A percentile compares a stretch with the other conserved stretches of the same genome.
phyloP scores from a whole-genome alignment of 2,113 vertebrate species.

The Odocoileus hemionus region DNA sequence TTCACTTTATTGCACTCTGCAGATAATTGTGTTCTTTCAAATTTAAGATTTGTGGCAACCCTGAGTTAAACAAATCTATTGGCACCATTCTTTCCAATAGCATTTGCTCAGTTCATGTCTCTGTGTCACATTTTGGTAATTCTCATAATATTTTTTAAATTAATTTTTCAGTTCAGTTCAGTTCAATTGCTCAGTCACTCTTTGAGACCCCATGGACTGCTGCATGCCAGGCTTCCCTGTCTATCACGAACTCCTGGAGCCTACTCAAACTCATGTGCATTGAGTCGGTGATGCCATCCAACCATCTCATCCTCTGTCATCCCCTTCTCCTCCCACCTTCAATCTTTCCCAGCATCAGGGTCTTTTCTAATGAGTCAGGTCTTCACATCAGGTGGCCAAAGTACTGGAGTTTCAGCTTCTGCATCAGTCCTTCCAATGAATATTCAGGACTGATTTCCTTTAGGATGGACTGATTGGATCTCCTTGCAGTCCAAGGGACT shows the following conservation, averaged over 20 bases:
- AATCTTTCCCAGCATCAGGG: background rate
- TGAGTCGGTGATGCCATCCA: background rate
- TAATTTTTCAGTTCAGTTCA: background rate
- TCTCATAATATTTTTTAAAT: background rate
- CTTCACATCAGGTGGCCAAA: background rate
- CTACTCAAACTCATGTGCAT: background rate
- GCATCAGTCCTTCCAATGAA: background rate
- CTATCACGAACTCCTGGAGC: background rate
- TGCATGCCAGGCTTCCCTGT: background rate
- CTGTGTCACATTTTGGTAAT: background rate
- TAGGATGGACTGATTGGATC: background rate
- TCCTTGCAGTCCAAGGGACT: background rate
- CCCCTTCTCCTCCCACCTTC: background rate
- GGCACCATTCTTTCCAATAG: background rate
- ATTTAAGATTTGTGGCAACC: background rate
- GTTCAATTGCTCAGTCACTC: background rate
- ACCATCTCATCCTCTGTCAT: background rate
- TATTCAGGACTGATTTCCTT: background rate
- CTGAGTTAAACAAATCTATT: background rate
- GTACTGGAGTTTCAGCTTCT: background rate
- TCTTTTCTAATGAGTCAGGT: background rate
- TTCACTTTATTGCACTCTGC: background rate
- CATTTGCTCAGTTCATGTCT: background rate
- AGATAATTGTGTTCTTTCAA: background rate
- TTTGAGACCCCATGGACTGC: background rate